Base-by-base conservation (phyloP, 1,140 invertebrate genomes). In the Dreissena rostriformis region DNA sequence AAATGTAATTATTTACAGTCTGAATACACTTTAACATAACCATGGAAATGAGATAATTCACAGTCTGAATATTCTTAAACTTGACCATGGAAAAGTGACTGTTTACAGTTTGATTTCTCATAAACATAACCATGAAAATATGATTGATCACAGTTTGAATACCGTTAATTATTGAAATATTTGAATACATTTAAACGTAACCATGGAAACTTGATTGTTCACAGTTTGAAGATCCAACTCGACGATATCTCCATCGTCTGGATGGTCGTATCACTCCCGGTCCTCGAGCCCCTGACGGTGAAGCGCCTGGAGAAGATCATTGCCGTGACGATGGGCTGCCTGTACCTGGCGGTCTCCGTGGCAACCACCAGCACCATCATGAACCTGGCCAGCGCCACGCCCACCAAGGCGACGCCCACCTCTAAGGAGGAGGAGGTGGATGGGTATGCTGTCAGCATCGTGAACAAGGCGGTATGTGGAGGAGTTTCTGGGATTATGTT, bases 171-270 rank as follows among this genome's bases (percentile, higher is more conserved):
- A n/a, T 61, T n/a, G 14, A 14, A 15, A 61, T 61, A 14, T 61
- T n/a, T 61, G 14, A 15, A 61, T 61, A n/a, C 11, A n/a, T 63
- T 63, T 63, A 63, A 61, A 22, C 61, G 2, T 26, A 63, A 39
- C 2, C 39, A 39, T 39, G 8, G 39, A 39, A 39, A 39, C 8
- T 2, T 39, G 39, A 39, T 39, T 39, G 39, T 5, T 39, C 39
- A 39, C 78, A 98, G 96, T 87, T 94, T 97, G 70, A 96, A 96
- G 88, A 95, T 95, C 78, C 94, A 97, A 51, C 95, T 97, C 28
- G 96, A 96, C 85, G 98, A 98, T 90, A 96, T 98, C 63, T 96
- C 96, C 66, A 96, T 98, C 67, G 96, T 97, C 55, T 96, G 96
- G 89, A 96, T 96, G 86, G 97, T 97, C 0, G 94, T 98, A 79